Evolutionary conservation across 2,113 vertebrate genomes (phyloP), one percentile per base, ranked within the genome.

Genomic region (Apeltes quadracus): DNA sequence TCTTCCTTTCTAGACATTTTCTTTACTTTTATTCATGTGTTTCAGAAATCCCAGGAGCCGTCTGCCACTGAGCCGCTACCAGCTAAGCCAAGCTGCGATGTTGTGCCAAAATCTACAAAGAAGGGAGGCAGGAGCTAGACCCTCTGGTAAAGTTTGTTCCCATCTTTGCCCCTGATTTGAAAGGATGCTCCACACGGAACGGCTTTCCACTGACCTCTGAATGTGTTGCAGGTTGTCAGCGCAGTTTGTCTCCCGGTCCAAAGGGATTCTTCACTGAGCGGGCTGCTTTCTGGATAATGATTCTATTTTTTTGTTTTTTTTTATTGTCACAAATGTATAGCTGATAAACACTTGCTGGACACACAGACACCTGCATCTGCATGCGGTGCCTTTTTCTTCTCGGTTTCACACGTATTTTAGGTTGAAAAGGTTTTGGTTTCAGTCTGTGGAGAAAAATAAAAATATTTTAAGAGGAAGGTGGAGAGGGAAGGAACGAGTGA

Each of bases 91-190:
- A 90, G 82, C 80, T 88, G 88, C 53, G 92, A 92, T 3, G 84
- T 94, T 12, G 88, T 90, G 66, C 46, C 86, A 4, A 75, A 82
- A 22, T 85, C 92, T n/a, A 51, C 77, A 56, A 88, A 78, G 61
- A 84, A 91, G 64, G 89, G 90, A 72, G 79, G 87, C 44, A 91
- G 90, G 75, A 92, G 87, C 68, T 94, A 93, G 77, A 90, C 53
- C 32, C 78, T 54, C 0, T 13, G 73, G 81, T 84, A 38, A 74
- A 78, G 9, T 56, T 51, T 25, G 23, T 12, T 55, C n/a, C 54
- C 25, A 8, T 25, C 1, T 20, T 25, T 29, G 5, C 5, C 4
- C 10, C 4, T 4, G 4, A 25, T 34, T 20, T 48, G 4, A 5
- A 75, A 55, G 64, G 16, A 12, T 41, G 16, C 12, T 46, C 12